Evolutionary conservation across 2,888 invertebrate genomes (phyloP).

Genomic region (Sipha maydis): DNA sequence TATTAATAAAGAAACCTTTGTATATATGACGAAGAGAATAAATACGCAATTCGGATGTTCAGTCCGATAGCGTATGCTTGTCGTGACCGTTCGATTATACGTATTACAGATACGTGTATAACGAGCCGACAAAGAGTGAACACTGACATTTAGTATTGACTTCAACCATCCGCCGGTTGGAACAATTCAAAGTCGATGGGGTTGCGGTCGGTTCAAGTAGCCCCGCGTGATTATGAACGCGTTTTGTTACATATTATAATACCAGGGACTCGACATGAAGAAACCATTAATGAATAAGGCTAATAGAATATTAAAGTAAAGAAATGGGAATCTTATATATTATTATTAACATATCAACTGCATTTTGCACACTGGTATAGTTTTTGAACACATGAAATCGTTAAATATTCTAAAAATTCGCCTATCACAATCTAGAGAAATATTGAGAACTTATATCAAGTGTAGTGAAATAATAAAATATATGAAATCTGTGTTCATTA

Average conservation of each 20-base stretch:
- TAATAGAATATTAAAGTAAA: background rate
- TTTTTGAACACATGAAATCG: no score
- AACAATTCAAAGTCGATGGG: constrained; percentile 8
- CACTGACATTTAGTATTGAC: constrained; percentile 27
- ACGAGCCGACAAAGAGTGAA: constrained; percentile 42
- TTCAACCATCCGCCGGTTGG: background rate
- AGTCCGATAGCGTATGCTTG: background rate
- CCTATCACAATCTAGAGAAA: no score
- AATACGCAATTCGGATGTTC: no score
- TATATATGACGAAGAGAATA: background rate
- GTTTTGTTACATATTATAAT: background rate
- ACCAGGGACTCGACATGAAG: background rate
- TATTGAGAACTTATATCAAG: no score
- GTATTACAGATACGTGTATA: constrained; percentile 1
- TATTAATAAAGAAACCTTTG: background rate
- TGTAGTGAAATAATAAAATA: no score
- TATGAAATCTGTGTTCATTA: no score
- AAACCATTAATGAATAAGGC: background rate
- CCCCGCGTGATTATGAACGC: background rate
- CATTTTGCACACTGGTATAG: background rate
- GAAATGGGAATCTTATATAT: background rate
- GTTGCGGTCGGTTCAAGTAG: background rate
- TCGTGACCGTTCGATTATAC: background rate
- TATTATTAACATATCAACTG: constrained; percentile 3
- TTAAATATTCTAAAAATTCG: no score